Conservation (phyloP, 2,797 vertebrate genomes). For the Phyllotis vaccarum region DNA sequence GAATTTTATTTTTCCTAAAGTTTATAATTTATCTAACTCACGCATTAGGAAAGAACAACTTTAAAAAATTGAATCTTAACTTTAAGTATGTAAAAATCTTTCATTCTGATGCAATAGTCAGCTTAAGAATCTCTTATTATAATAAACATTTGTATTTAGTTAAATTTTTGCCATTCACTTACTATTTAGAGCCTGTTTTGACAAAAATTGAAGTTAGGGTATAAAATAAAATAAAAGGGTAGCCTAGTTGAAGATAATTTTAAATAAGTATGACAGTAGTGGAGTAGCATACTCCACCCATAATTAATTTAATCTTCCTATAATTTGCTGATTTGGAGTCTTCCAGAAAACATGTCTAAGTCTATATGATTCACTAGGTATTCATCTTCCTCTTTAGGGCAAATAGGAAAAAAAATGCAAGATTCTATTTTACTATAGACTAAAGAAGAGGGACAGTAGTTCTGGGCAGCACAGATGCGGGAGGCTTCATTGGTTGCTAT, state of each 20-base stretch:
- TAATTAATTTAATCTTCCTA: slow-evolving; percentile 78
- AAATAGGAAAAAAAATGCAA: slow-evolving; percentile 64
- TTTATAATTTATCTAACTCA: neutral
- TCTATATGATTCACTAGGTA: slow-evolving; percentile 73
- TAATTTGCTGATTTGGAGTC: slow-evolving; percentile 75
- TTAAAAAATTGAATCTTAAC: slow-evolving; percentile 17
- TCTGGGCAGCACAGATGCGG: slow-evolving; percentile 25
- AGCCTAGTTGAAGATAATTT: slow-evolving; percentile 51
- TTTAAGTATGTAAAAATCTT: slow-evolving; percentile 22
- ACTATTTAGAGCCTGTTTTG: neutral
- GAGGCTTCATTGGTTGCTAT: neutral
- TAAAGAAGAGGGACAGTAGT: neutral
- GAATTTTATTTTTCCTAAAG: neutral
- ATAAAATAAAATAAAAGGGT: slow-evolving; percentile 51
- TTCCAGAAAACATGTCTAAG: slow-evolving; percentile 49
- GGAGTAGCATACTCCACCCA: slow-evolving; percentile 70
- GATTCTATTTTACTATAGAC: neutral
- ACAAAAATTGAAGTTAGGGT: slow-evolving; percentile 22
- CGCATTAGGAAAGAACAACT: neutral
- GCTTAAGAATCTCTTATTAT: neutral
- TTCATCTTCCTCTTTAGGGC: slow-evolving; percentile 79
- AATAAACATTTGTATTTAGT: neutral
- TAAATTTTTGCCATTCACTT: neutral
- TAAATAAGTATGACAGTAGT: slow-evolving; percentile 62
- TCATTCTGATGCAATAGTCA: neutral